These are phyloP conservation scores for Choreutis nemorana DNA, from an alignment of 2,888 invertebrate species.

Conservation along the genomic window DNA sequence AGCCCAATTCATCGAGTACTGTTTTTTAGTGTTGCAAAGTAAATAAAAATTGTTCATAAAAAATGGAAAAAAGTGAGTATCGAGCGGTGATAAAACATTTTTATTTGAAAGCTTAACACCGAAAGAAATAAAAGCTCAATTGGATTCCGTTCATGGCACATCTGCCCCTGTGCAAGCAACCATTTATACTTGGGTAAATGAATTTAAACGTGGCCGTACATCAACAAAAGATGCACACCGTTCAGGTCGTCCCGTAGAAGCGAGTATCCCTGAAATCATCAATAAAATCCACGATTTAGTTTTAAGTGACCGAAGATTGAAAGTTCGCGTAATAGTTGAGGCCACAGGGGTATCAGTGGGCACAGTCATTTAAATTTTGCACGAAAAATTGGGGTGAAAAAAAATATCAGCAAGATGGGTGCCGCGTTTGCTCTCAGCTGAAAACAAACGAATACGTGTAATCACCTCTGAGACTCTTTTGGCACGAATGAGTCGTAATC, in stretches of 20 bases:
- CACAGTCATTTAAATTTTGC: conserved; percentile 1
- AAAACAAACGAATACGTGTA: background rate
- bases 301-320: conserved; percentile 1
- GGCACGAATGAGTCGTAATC: background rate
- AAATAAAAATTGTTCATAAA: no score
- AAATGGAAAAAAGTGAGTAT: background rate
- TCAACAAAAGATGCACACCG: conserved; percentile 2
- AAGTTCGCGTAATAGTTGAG: conserved; percentile 2
- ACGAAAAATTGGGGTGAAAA: background rate
- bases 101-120: background rate
- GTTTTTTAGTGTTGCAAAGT: no score
- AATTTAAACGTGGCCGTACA: conserved; percentile 4
- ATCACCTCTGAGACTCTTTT: background rate
- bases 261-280: conserved; percentile 2
- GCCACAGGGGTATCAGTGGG: conserved; percentile 2
- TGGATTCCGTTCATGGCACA: background rate
- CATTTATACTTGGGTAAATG: background rate
- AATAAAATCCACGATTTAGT: conserved; percentile 1
- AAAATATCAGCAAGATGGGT: background rate
- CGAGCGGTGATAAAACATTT: background rate
- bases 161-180: background rate
- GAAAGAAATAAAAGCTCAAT: background rate
- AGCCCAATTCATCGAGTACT: no score
- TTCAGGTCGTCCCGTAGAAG: conserved; percentile 2
- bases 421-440: background rate